Evolutionary conservation across 1,140 invertebrate genomes (phyloP).

Genomic region (Aphelinus atriplicis): DNA sequence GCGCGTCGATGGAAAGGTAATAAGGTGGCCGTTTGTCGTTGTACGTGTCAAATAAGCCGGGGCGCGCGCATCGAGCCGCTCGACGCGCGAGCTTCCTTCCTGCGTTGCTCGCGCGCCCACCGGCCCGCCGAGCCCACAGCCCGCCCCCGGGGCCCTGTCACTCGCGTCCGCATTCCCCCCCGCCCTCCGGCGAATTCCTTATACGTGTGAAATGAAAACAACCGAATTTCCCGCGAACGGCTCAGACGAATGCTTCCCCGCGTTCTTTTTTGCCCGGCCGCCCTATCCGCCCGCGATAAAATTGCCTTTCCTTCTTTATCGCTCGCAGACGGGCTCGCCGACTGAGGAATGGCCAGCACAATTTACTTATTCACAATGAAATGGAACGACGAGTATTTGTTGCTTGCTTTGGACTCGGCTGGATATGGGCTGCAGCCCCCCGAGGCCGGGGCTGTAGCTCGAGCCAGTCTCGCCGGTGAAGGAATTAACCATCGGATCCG

Average conservation of each 20-base stretch:
- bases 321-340: no score
- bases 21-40: constrained; percentile 64
- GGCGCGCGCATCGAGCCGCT: constrained; percentile 52
- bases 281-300: not conserved
- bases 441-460: no score
- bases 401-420: not conserved
- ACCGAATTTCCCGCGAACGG: constrained; percentile 6
- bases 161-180: constrained; percentile 13
- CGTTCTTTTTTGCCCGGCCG: not conserved
- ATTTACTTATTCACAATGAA: no score
- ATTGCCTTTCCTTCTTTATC: constrained; percentile 26
- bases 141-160: constrained; percentile 42
- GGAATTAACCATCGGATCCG: no score
- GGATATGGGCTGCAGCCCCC: no score
- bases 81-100: not conserved
- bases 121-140: constrained; percentile 56
- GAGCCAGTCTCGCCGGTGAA: no score
- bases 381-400: constrained; percentile 38
- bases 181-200: constrained; percentile 33
- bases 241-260: constrained; percentile 10
- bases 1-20: constrained; percentile 56
- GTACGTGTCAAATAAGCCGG: constrained; percentile 63
- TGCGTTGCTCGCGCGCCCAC: constrained; percentile 54
- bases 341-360: no score
- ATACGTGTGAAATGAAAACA: constrained; percentile 26